Evolutionary conservation across 1,140 invertebrate species (phyloP), one percentile per base, ranked within the genome.

Genomic region (Drosophila equinoxialis): DNA sequence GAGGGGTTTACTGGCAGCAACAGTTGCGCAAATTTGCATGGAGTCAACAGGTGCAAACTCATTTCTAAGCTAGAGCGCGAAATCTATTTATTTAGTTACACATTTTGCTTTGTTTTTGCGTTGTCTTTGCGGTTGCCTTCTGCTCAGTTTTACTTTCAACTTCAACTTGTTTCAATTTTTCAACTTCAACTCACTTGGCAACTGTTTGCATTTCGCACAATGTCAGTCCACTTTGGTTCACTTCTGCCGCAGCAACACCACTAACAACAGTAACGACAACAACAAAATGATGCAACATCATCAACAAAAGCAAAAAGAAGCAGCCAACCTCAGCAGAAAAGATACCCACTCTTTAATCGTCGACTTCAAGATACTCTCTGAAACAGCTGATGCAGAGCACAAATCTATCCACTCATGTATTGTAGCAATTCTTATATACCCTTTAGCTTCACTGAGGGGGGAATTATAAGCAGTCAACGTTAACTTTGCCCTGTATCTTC

Each of bases 11-110:
- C 10, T 11, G 35, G 64, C 69, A 67, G 64, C 68, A 79, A 71
- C 82, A 77, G 83, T 83, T 86, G 83, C 77, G 79, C 83, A 86
- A 86, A 86, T 86, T 87, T 86, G 63, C 76, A 87, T 81, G 75
- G 69, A 82, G 67, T 71, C 82, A 82, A 86, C 83, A 86, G 79
- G 84, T 86, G 83, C 73, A 68, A 65, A 69, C 79, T 68, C 68
- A 71, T 79, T 85, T 65, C 59, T 55, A 73, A 72, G 63, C 54
- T 59, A 61, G 62, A 71, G 76, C 83, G 68, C 48, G 48, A 79
- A 80, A 83, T 87, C 79, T 86, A 86, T 86, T 86, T 86, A 77
- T 86, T 86, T 74, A 74, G 72, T 81, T 81, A 79, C 75, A 86
- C 68, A 79, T 78, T 81, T 74, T 57, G 71, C 57, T 57, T 42